Conservation (phyloP, 2,113 vertebrate genomes). For the Paralichthys olivaceus region DNA sequence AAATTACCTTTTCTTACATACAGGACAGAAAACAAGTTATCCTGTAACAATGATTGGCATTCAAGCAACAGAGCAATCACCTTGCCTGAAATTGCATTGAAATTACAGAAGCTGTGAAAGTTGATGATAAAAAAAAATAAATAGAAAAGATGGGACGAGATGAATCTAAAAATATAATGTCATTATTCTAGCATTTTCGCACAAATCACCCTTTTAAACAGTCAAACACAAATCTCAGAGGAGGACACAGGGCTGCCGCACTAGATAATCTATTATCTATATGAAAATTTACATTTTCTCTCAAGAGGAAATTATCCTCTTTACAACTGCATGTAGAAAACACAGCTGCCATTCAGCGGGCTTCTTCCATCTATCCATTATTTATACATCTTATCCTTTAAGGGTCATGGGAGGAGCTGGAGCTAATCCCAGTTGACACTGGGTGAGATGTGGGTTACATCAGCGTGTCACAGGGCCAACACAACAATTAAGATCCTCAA, state of each 20-base stretch:
- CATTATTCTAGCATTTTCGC: constrained; percentile 75
- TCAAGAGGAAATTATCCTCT: constrained; percentile 38
- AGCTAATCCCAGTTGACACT: no score
- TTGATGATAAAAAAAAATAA: constrained; percentile 67
- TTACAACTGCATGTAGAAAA: not conserved
- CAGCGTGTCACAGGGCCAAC: no score
- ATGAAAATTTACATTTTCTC: constrained; percentile 46
- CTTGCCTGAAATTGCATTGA: constrained; percentile 81
- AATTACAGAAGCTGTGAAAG: constrained; percentile 78
- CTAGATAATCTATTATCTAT: constrained; percentile 44
- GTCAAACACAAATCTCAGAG: constrained; percentile 47
- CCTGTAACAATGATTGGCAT: constrained; percentile 75
- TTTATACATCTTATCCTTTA: no score
- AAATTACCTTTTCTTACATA: constrained; percentile 63
- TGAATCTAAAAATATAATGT: constrained; percentile 69
- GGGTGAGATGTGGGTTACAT: no score
- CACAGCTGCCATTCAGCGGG: not conserved
- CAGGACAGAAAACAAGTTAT: constrained; percentile 60
- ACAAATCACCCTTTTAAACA: constrained; percentile 65
- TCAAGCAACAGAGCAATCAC: constrained; percentile 79
- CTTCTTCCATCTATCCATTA: not conserved
- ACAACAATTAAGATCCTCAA: no score
- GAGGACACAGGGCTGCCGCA: not conserved
- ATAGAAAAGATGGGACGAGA: constrained; percentile 54
- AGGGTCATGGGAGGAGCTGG: no score